phyloP scores from a whole-genome alignment of 2,113 vertebrate species.

The Dolichotis patagonum region DNA sequence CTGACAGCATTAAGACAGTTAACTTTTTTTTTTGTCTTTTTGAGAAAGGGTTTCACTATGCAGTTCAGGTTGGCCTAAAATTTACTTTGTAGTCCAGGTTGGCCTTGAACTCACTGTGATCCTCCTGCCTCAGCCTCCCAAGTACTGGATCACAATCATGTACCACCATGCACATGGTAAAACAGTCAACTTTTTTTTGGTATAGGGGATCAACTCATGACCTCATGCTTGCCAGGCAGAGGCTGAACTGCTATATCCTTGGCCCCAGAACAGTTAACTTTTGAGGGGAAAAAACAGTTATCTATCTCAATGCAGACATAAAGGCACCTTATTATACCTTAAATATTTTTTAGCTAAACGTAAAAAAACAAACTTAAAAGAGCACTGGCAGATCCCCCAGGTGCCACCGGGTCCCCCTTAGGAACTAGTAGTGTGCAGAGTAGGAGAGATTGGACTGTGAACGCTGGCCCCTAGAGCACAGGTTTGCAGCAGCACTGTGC shows the following conservation, averaged over 20 bases:
- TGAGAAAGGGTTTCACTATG: not conserved
- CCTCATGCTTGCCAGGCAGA: no score
- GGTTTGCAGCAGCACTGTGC: not conserved
- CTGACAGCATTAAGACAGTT: not conserved
- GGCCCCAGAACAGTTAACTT: not conserved
- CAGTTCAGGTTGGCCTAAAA: not conserved
- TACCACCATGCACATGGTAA: not conserved
- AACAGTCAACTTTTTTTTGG: not conserved
- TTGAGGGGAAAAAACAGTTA: not conserved
- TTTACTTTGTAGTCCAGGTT: not conserved
- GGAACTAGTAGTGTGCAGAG: not conserved
- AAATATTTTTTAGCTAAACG: not conserved
- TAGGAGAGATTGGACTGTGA: not conserved
- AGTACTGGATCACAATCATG: not conserved
- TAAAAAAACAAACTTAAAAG: not conserved
- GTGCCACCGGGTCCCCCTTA: slow-evolving; percentile 65
- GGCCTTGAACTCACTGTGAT: not conserved
- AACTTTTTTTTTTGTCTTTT: not conserved
- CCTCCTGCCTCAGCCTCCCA: not conserved
- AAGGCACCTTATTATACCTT: not conserved
- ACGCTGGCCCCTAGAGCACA: slow-evolving; percentile 64
- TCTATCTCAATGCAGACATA: not conserved
- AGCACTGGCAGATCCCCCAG: not conserved
- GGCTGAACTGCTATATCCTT: no score
- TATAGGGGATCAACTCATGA: no score